Percentiles rank a stretch among this genome's conserved stretches.
These are phyloP conservation scores for Apis dorsata DNA, from an alignment of 1,140 invertebrate species.

Conservation along the genomic window DNA sequence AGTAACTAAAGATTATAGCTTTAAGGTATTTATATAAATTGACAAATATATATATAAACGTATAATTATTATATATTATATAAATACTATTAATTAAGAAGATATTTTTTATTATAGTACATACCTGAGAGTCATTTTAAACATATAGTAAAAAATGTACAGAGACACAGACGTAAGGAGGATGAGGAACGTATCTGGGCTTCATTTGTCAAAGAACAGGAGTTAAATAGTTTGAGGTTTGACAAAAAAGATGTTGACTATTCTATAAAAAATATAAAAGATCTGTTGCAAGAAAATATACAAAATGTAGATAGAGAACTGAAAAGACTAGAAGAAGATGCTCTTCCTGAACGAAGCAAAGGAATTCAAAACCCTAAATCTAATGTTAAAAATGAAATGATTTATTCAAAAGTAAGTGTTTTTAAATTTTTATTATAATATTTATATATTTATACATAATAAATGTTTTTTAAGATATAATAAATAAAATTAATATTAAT, in stretches of 20 bases:
- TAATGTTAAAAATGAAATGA: conserved; percentile 14
- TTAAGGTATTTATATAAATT: conserved; percentile 70
- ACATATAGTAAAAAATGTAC: conserved; percentile 72
- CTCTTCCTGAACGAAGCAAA: conserved; percentile 57
- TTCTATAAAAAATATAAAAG: conserved; percentile 47
- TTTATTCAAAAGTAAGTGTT: conserved; percentile 25
- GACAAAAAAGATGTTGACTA: conserved; percentile 7
- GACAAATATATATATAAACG: not conserved
- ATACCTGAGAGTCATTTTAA: conserved; percentile 74
- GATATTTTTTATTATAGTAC: conserved; percentile 67
- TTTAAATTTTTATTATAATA: conserved; percentile 3
- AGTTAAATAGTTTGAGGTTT: conserved; percentile 41
- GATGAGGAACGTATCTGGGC: conserved; percentile 72
- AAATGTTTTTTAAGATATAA: not conserved
- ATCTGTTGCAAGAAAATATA: conserved; percentile 57
- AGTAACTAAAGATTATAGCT: conserved; percentile 72
- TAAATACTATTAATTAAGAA: not conserved
- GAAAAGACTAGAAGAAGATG: conserved; percentile 64
- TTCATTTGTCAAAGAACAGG: conserved; percentile 69
- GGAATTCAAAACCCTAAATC: conserved; percentile 22
- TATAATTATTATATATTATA: not conserved
- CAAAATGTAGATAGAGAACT: conserved; percentile 67
- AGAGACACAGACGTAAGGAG: conserved; percentile 67
- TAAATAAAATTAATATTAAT: conserved; percentile 9
- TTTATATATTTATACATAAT: not conserved